phyloP scores from a whole-genome alignment of 2,113 vertebrate species.

The Anarhynchus alexandrinus region DNA sequence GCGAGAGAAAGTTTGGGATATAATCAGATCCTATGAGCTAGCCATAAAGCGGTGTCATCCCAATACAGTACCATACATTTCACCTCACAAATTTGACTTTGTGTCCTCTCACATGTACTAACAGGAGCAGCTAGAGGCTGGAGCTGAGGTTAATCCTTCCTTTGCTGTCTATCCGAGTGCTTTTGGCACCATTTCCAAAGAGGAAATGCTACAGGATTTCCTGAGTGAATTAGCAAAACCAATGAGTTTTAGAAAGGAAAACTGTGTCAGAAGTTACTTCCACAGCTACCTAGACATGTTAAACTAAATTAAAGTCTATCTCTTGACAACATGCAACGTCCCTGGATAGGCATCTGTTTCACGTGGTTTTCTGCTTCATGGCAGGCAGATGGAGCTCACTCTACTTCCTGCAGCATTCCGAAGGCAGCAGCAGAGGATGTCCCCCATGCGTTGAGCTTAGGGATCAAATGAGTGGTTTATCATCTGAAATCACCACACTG shows the following conservation, averaged over 20 bases:
- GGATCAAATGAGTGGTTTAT: not conserved
- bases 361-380: not conserved
- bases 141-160: not conserved
- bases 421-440: not conserved
- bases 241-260: not conserved
- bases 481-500: not conserved
- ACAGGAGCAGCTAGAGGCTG: not conserved
- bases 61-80: not conserved
- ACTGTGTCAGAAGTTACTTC: not conserved
- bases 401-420: not conserved
- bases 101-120: not conserved
- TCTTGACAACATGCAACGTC: not conserved
- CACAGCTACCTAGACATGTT: not conserved
- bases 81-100: not conserved
- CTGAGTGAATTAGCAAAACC: not conserved
- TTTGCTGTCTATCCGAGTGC: not conserved
- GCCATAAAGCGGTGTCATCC: not conserved
- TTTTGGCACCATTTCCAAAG: not conserved
- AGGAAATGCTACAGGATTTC: not conserved
- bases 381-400: not conserved
- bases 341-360: not conserved
- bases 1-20: not conserved
- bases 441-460: not conserved
- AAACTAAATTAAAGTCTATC: not conserved
- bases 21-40: not conserved